Base-by-base conservation (phyloP, 2,113 vertebrate species). In the Lepisosteus oculatus region DNA sequence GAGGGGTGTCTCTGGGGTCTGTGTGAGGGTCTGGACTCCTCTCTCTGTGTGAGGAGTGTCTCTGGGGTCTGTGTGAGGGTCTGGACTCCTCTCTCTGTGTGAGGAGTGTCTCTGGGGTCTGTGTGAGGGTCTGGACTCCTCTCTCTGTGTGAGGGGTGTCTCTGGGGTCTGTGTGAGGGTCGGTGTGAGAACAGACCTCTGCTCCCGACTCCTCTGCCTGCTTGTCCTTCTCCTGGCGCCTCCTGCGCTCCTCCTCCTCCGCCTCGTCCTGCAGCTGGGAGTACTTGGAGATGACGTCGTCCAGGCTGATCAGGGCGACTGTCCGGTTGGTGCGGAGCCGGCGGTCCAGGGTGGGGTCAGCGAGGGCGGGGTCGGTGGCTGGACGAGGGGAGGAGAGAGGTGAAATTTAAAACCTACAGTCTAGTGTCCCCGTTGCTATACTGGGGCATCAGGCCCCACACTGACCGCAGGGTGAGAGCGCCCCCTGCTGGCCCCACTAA, bases 211-310 rank as follows among this genome's bases (percentile, higher is more conserved):
- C 91, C 87, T 90, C 89, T 74, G 6, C 59, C 17, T 86, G 87
- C 45, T 82, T 83, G 57, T 71, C 73, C 45, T 68, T 54, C 61
- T 85, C 82, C 55, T 76, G 83, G 1, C 83, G 87, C 63, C 69
- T 90, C 47, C 45, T 79, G 17, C 88, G 79, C 44, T 95, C 94
- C 1, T 86, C 80, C 17, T 93, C 92, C 75, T 95, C 93, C 0
- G 77, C 80, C 77, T 90, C 89, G 0, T 96, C 95, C 44, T 97
- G 95, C 74, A 87, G 79, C 65, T 81, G 44, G 0, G 95, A 85
- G 0, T 90, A 97, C 74, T 90, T 95, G 43, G 75, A 78, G 78
- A 96, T 94, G 76, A 97, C 86, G 0, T 92, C 87, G n/a, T 96
- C 93, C 68, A 97, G 83, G 0, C 79, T 88, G 66, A 67, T 78